Evolutionary conservation across 2,113 vertebrate species (phyloP).

Genomic region (Bambusicola thoracicus): DNA sequence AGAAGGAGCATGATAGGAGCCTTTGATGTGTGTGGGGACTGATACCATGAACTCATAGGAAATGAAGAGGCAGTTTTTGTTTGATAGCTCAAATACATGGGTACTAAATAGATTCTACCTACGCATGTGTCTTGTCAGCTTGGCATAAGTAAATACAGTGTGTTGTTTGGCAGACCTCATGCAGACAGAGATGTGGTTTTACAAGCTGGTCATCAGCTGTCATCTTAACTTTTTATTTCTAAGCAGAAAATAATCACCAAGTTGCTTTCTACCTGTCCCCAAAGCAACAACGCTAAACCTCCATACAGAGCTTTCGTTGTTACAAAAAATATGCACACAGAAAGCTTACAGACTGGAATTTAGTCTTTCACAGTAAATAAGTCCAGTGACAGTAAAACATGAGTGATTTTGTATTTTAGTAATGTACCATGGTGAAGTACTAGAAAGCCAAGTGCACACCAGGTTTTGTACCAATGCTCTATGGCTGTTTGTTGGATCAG

Average conservation of each 20-base stretch:
- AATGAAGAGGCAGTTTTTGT: background rate
- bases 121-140: background rate
- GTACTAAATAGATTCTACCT: constrained; percentile 4
- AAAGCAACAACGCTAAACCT: background rate
- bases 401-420: background rate
- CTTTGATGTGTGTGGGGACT: background rate
- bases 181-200: background rate
- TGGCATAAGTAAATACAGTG: background rate
- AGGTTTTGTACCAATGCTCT: background rate
- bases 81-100: background rate
- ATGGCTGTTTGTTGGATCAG: background rate
- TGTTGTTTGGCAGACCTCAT: background rate
- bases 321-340: rapidly evolving
- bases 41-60: background rate
- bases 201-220: background rate
- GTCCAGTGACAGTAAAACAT: background rate
- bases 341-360: background rate
- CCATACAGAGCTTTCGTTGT: background rate
- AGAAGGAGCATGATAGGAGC: background rate
- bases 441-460: background rate
- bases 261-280: rapidly evolving
- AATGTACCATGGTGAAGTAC: background rate
- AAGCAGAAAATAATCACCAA: background rate
- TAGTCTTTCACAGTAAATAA: background rate
- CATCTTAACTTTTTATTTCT: background rate